A percentile compares a stretch with the other conserved stretches of the same genome.
phyloP scores from a whole-genome alignment of 2,888 invertebrate species.

The Agrotis ipsilon region DNA sequence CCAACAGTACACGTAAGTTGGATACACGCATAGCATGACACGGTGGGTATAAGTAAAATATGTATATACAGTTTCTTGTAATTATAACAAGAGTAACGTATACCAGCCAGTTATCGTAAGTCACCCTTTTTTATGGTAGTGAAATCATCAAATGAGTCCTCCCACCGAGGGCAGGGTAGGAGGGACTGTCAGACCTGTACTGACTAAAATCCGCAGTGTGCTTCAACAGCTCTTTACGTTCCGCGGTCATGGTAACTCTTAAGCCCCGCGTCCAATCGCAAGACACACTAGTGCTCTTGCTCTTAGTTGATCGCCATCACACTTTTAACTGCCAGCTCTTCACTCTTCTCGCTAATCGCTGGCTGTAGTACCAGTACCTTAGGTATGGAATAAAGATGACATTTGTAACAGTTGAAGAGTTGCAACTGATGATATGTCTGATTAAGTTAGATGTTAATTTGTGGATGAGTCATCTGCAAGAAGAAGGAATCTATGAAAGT shows the following conservation, averaged over 20 bases:
- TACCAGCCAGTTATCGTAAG: background rate
- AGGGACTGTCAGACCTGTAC: too few species aligned
- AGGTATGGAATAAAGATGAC: background rate
- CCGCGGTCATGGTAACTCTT: too few species aligned
- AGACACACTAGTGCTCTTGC: background rate
- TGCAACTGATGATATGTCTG: slow-evolving; percentile 9
- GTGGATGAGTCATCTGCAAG: background rate
- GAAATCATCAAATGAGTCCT: too few species aligned
- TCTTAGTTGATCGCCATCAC: background rate
- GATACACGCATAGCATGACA: too few species aligned
- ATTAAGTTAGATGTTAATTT: background rate
- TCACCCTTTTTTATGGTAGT: too few species aligned
- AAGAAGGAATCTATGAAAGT: background rate
- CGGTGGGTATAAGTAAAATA: too few species aligned
- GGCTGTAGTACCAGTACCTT: background rate
- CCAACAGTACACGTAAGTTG: too few species aligned
- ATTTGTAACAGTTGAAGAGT: background rate
- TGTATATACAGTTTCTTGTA: too few species aligned
- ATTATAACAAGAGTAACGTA: background rate
- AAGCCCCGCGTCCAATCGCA: too few species aligned
- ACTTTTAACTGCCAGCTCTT: background rate
- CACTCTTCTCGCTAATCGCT: background rate
- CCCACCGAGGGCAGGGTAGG: too few species aligned
- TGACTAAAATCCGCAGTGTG: too few species aligned
- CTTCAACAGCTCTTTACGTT: too few species aligned